Percentiles rank a stretch among this genome's conserved stretches.
Conservation (phyloP, 2,113 vertebrate genomes). For the Sclerurus mexicanus region DNA sequence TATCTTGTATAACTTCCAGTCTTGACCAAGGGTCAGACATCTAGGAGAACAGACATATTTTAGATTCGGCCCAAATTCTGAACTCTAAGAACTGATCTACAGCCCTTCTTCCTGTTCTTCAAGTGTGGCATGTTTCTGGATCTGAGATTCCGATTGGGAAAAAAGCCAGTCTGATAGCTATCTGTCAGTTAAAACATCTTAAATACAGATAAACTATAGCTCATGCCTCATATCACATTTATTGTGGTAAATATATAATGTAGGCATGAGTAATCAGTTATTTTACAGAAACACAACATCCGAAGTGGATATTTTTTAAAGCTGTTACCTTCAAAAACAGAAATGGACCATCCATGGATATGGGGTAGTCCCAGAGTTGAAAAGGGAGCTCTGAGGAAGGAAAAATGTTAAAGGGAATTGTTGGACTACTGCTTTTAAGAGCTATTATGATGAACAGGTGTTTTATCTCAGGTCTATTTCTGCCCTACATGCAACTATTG, state of each 20-base stretch:
- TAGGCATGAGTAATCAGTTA: background rate
- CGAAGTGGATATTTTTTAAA: background rate
- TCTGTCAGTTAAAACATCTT: background rate
- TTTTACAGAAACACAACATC: background rate
- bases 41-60: background rate
- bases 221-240: background rate
- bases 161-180: background rate
- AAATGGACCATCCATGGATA: background rate
- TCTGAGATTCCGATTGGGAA: background rate
- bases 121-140: background rate
- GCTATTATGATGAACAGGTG: background rate
- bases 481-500: fast-evolving
- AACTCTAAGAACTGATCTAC: background rate
- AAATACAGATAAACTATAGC: background rate
- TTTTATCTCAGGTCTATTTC: background rate
- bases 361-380: background rate
- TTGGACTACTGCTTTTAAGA: background rate
- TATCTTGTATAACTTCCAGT: background rate
- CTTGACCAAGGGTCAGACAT: background rate
- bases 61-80: background rate
- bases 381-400: background rate
- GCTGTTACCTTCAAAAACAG: background rate
- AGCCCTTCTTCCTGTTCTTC: background rate
- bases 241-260: background rate
- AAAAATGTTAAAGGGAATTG: background rate